Percentiles rank a stretch among this genome's conserved stretches.
Conservation (phyloP, 2,113 vertebrate species). For the Sturnira hondurensis region DNA sequence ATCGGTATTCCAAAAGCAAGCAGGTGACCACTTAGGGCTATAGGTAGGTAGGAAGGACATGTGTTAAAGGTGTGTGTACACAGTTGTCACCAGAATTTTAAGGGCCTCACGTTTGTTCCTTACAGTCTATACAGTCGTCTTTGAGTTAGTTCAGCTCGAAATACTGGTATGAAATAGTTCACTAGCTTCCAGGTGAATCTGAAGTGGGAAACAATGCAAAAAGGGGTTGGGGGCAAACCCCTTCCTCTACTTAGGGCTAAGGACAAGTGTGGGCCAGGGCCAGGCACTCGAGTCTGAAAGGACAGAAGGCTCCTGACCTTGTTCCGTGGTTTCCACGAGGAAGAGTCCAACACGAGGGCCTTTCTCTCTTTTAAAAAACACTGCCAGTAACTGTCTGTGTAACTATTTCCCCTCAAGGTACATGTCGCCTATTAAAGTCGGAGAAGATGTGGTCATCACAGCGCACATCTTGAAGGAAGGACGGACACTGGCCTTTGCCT, state of each 20-base stretch:
- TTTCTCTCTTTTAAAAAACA: not conserved
- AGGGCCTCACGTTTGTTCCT: not conserved
- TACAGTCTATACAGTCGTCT: not conserved
- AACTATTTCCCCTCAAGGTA: slow-evolving; percentile 84
- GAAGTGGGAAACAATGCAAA: not conserved
- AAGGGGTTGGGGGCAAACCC: fast-evolving
- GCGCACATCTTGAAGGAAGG: slow-evolving; percentile 95
- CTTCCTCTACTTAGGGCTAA: not conserved
- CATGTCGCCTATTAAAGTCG: slow-evolving; percentile 92
- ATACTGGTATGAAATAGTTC: not conserved
- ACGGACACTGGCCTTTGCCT: slow-evolving; percentile 89
- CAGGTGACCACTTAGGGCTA: not conserved
- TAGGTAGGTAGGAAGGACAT: not conserved
- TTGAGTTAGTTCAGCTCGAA: not conserved
- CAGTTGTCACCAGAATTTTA: not conserved
- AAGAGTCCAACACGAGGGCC: not conserved
- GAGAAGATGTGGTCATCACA: slow-evolving; percentile 93
- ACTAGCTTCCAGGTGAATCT: not conserved
- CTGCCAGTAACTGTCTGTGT: slow-evolving; percentile 20
- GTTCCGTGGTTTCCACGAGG: not conserved
- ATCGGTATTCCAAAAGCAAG: not conserved
- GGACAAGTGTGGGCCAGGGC: not conserved
- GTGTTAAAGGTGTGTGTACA: not conserved
- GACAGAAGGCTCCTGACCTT: not conserved
- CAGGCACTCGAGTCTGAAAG: not conserved